Percentiles rank a stretch among this genome's conserved stretches.
phyloP scores from a whole-genome alignment of 2,888 invertebrate species.

The Smittia sp. region DNA sequence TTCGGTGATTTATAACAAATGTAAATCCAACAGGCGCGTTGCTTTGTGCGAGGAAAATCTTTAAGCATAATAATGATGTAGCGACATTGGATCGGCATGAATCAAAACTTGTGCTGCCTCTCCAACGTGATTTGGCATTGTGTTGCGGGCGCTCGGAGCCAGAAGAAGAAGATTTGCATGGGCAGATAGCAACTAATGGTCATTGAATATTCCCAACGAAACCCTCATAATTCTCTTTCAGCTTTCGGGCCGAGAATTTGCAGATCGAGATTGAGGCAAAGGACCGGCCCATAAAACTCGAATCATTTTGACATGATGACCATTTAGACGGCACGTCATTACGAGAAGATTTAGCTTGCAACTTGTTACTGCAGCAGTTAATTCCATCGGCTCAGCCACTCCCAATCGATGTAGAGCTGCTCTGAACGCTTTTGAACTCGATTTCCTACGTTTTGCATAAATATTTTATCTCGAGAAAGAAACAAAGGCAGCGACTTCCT shows the following conservation, averaged over 20 bases:
- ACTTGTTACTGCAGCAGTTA: neutral
- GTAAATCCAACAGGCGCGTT: conserved; percentile 35
- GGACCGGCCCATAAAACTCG: neutral
- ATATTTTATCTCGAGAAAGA: neutral
- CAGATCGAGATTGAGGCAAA: neutral
- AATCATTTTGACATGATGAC: neutral
- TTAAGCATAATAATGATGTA: conserved; percentile 34
- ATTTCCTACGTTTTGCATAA: neutral
- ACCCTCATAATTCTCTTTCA: conserved; percentile 34
- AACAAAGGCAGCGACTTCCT: neutral
- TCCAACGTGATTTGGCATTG: neutral
- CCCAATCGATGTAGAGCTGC: no score
- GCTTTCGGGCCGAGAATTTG: neutral
- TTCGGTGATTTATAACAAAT: conserved; percentile 37
- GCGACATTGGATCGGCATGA: conserved; percentile 18
- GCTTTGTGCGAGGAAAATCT: conserved; percentile 9
- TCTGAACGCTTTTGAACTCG: neutral
- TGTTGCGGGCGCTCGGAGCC: neutral
- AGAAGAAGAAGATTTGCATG: conserved; percentile 25
- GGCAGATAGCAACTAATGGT: conserved; percentile 25
- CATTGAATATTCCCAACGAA: conserved; percentile 31
- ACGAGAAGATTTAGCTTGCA: neutral
- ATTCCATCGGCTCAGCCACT: no score
- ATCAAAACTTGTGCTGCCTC: neutral
- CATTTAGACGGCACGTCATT: neutral